Percentiles rank a stretch among this genome's conserved stretches.
phyloP scores from a whole-genome alignment of 2,888 invertebrate genomes.

The Magallana nippona region DNA sequence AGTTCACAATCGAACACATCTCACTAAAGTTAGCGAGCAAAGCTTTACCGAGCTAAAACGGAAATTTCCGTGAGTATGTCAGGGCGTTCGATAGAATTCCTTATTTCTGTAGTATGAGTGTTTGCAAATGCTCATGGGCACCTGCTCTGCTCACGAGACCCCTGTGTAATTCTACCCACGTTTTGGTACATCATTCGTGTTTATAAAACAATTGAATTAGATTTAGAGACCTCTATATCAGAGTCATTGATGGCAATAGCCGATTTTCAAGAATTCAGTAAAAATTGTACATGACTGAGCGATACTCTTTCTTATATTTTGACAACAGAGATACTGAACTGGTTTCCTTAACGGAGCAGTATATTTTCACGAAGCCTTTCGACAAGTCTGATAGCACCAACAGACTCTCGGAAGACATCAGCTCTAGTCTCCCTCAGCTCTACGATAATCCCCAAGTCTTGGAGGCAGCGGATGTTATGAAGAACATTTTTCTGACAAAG shows the following conservation, averaged over 20 bases:
- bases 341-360: constrained; percentile 60
- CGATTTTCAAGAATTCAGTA: background rate
- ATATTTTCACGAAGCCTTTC: constrained; percentile 65
- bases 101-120: too few species aligned
- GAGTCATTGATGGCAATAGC: background rate
- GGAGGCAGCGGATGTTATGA: constrained; percentile 57
- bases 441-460: constrained; percentile 60
- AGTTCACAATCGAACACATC: constrained; percentile 62
- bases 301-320: background rate
- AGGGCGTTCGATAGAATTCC: too few species aligned
- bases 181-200: too few species aligned
- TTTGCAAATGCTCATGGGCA: too few species aligned
- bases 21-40: constrained; percentile 53
- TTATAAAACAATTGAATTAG: too few species aligned
- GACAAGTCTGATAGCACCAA: constrained; percentile 59
- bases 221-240: too few species aligned
- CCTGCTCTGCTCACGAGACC: too few species aligned
- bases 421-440: constrained; percentile 51
- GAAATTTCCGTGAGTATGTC: constrained; percentile 60
- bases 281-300: background rate
- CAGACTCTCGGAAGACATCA: constrained; percentile 58
- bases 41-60: constrained; percentile 51
- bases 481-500: constrained; percentile 62
- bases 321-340: constrained; percentile 60
- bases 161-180: too few species aligned